Percentiles rank a stretch among this genome's conserved stretches.
phyloP scores from a whole-genome alignment of 2,888 invertebrate genomes.

The Ennomos erosarius region DNA sequence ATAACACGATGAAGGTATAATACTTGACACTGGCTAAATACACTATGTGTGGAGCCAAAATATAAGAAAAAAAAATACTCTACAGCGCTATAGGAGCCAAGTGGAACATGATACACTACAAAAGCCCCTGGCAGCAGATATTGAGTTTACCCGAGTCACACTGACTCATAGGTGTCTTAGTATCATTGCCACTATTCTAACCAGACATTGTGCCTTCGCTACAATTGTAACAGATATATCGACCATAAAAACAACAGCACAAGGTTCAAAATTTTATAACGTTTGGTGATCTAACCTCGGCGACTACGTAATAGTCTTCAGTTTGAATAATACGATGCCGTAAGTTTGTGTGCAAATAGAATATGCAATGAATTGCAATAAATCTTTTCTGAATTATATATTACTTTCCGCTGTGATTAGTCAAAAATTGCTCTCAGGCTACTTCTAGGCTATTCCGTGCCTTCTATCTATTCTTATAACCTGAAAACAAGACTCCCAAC shows the following conservation, averaged over 20 bases:
- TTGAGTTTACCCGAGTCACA: constrained; percentile 40
- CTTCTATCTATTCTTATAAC: too few relatives aligned
- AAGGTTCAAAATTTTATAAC: constrained; percentile 51
- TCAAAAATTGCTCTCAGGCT: too few relatives aligned
- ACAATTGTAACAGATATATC: constrained; percentile 1
- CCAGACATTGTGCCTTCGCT: constrained; percentile 38
- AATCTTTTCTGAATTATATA: background rate
- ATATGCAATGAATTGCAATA: constrained; percentile 49
- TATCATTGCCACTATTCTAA: constrained; percentile 55
- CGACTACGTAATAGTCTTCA: constrained; percentile 64
- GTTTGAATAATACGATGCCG: constrained; percentile 74
- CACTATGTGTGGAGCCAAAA: too few relatives aligned
- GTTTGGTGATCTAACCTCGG: constrained; percentile 45
- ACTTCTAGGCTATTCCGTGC: too few relatives aligned
- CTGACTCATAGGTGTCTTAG: constrained; percentile 69
- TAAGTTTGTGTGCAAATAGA: constrained; percentile 71
- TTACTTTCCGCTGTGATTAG: too few relatives aligned
- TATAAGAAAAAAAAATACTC: too few relatives aligned
- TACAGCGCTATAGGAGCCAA: too few relatives aligned
- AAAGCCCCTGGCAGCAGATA: constrained; percentile 44
- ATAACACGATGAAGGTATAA: too few relatives aligned
- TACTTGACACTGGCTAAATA: too few relatives aligned
- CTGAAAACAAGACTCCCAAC: too few relatives aligned
- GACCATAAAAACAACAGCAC: constrained; percentile 25
- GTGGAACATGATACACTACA: constrained; percentile 11